Evolutionary conservation across 2,888 invertebrate species (phyloP).

Genomic region (Bombylius major): DNA sequence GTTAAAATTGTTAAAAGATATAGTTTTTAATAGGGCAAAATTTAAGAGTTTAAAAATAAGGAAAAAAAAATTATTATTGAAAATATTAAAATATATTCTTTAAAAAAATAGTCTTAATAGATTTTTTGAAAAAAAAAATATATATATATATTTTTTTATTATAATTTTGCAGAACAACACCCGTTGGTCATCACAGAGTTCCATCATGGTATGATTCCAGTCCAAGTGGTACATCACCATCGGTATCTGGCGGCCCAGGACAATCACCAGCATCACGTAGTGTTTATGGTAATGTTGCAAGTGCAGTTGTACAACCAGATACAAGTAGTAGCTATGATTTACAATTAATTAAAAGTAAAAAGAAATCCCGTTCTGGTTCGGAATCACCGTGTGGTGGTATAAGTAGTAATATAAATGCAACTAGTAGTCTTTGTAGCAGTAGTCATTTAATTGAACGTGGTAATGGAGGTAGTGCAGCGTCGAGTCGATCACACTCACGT

Average conservation of each 20-base stretch:
- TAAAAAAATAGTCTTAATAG: too few species aligned
- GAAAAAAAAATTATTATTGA: too few species aligned
- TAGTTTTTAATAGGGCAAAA: too few species aligned
- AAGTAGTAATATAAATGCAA: constrained; percentile 27
- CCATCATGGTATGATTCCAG: constrained; percentile 37
- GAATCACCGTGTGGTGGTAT: constrained; percentile 34
- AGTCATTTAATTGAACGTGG: constrained; percentile 19
- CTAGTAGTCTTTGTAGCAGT: constrained; percentile 26
- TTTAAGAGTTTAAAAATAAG: too few species aligned
- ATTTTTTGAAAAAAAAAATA: too few species aligned
- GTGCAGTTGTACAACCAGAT: constrained; percentile 24
- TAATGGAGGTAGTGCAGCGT: constrained; percentile 38
- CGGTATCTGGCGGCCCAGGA: constrained; percentile 13
- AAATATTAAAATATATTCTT: too few species aligned
- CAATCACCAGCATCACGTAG: constrained; percentile 21
- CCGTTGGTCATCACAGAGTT: constrained; percentile 27
- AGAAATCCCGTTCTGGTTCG: constrained; percentile 40
- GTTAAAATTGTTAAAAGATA: too few species aligned
- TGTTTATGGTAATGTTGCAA: constrained; percentile 29
- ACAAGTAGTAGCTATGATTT: constrained; percentile 18
- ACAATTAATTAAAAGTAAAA: constrained; percentile 26
- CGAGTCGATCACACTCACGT: constrained; percentile 43
- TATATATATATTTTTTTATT: too few species aligned
- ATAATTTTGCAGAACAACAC: constrained; percentile 19
- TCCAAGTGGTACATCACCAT: constrained; percentile 30